These are phyloP conservation scores for Ctenoplectra terminalis DNA, from an alignment of 1,140 invertebrate genomes.

Conservation along the genomic window DNA sequence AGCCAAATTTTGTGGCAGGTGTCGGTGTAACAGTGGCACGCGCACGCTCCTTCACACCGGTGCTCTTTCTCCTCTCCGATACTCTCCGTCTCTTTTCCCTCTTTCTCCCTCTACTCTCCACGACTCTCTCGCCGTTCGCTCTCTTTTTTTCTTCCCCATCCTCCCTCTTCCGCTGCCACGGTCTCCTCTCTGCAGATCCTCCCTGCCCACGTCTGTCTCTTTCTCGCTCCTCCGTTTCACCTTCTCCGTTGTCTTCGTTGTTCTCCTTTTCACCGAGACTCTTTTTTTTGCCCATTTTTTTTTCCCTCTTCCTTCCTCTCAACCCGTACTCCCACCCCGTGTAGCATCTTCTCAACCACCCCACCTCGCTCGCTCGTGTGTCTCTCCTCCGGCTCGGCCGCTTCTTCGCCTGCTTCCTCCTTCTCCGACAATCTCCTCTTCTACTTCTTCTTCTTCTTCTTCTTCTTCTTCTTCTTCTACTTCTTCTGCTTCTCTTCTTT, in stretches of 20 bases:
- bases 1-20: constrained; percentile 72
- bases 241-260: constrained; percentile 55
- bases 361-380: not conserved
- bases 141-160: constrained; percentile 23
- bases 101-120: constrained; percentile 20
- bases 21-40: constrained; percentile 71
- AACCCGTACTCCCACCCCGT: not conserved
- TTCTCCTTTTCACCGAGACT: constrained; percentile 56
- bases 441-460: not conserved
- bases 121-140: constrained; percentile 15
- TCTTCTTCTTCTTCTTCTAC: not conserved
- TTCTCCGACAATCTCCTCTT: not conserved
- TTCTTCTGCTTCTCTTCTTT: not conserved
- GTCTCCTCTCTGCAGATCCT: constrained; percentile 24
- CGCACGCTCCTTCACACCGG: constrained; percentile 69
- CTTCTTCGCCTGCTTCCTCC: not conserved
- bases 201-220: not conserved
- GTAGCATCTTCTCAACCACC: constrained; percentile 31
- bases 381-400: constrained; percentile 32
- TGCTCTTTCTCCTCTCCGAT: constrained; percentile 50
- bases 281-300: constrained; percentile 28
- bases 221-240: constrained; percentile 27
- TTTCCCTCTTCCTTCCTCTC: constrained; percentile 24
- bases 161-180: constrained; percentile 17
- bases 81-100: constrained; percentile 13